Conservation (phyloP, 1,140 invertebrate genomes). For the Pygmarrhopalites habei region DNA sequence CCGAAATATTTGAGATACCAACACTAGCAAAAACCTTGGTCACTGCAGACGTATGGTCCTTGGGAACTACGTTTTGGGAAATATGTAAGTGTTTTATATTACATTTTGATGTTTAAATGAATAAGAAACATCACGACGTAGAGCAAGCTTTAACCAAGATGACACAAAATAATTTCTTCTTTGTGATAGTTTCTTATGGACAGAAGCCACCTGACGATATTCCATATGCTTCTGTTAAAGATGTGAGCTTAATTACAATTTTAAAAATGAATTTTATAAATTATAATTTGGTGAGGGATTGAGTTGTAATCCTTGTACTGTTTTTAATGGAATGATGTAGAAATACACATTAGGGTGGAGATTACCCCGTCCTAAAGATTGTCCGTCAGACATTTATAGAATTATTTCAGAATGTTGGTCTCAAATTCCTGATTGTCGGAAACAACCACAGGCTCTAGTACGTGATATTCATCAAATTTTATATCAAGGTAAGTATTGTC, state of each 20-base stretch:
- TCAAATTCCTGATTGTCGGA: constrained; percentile 57
- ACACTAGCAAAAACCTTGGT: constrained; percentile 55
- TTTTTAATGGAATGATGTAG: too few relatives aligned
- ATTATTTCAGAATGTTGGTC: constrained; percentile 86
- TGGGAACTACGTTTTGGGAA: constrained; percentile 82
- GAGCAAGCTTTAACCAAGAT: too few relatives aligned
- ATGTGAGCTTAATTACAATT: too few relatives aligned
- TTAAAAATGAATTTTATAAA: too few relatives aligned
- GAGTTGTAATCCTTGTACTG: too few relatives aligned
- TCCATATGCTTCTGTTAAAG: constrained; percentile 16
- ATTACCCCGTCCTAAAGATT: constrained; percentile 63
- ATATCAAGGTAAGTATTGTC: constrained; percentile 53
- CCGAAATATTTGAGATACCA: constrained; percentile 64
- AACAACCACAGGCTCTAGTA: constrained; percentile 71
- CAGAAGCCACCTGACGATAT: constrained; percentile 38
- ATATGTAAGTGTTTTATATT: too few relatives aligned
- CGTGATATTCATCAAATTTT: constrained; percentile 73
- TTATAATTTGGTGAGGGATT: too few relatives aligned
- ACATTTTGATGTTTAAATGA: too few relatives aligned
- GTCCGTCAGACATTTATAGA: constrained; percentile 71
- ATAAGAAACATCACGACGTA: too few relatives aligned
- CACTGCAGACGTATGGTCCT: constrained; percentile 75
- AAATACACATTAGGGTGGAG: constrained; percentile 63
- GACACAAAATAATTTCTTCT: too few relatives aligned
- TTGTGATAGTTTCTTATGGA: constrained; percentile 72